Conservation (phyloP, 2,797 vertebrate genomes). For the Bufotes viridis region DNA sequence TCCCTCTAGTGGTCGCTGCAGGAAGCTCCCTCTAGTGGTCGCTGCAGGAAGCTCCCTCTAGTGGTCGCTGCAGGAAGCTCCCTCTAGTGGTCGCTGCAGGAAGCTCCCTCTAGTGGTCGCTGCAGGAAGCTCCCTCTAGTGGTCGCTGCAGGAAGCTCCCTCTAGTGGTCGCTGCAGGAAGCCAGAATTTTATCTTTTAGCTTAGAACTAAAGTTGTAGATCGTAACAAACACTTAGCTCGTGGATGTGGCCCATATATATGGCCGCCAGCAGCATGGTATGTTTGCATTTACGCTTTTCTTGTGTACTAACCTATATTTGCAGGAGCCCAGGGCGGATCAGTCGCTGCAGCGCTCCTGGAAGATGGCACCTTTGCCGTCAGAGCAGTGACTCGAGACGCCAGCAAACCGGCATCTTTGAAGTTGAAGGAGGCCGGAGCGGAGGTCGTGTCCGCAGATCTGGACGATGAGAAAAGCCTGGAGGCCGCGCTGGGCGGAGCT, state of each 20-base stretch:
- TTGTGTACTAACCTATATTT: neutral
- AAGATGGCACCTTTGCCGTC: conserved; percentile 70
- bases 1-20: neutral
- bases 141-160: too few species aligned
- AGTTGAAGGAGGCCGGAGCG: conserved; percentile 69
- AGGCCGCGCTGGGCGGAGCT: conserved; percentile 66
- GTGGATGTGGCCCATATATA: too few species aligned
- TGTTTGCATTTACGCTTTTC: neutral
- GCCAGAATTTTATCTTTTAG: too few species aligned
- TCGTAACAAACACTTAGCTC: too few species aligned
- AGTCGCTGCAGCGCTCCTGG: conserved; percentile 69
- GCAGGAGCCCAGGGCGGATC: conserved; percentile 72
- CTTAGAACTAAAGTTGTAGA: too few species aligned
- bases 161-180: neutral
- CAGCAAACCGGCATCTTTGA: conserved; percentile 61
- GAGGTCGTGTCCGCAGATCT: conserved; percentile 72
- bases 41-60: neutral
- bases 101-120: too few species aligned
- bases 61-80: too few species aligned
- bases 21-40: neutral
- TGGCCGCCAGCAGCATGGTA: too few species aligned
- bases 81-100: too few species aligned
- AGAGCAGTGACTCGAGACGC: conserved; percentile 68
- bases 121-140: too few species aligned
- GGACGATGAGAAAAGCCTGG: conserved; percentile 68